phyloP scores from a whole-genome alignment of 2,113 vertebrate species.

The Ahaetulla prasina region DNA sequence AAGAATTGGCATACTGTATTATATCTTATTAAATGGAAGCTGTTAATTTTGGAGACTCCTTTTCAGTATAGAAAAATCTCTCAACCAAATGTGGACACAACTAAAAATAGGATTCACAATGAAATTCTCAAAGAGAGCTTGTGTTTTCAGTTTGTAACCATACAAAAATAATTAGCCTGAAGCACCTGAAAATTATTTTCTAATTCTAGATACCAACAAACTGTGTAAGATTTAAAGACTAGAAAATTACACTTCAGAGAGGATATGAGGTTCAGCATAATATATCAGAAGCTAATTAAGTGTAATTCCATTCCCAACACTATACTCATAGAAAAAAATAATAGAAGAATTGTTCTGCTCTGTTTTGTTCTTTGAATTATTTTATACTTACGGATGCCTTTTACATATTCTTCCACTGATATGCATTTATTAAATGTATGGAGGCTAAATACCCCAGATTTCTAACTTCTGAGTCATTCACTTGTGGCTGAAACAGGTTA shows the following conservation, averaged over 20 bases:
- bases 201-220: neutral
- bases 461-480: conserved; percentile 70
- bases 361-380: conserved; percentile 59
- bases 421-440: conserved; percentile 58
- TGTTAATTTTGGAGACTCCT: neutral
- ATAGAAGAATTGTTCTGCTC: conserved; percentile 28
- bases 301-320: conserved; percentile 50
- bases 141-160: neutral
- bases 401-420: conserved; percentile 38
- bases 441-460: conserved; percentile 62
- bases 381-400: conserved; percentile 51
- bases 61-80: neutral
- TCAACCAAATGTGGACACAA: no score
- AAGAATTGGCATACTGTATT: neutral
- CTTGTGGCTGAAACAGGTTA: conserved; percentile 58
- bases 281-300: conserved; percentile 20
- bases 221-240: neutral
- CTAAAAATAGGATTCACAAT: neutral
- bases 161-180: neutral
- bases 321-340: conserved; percentile 43
- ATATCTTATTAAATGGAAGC: neutral
- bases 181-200: neutral
- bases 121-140: neutral
- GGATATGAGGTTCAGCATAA: neutral
- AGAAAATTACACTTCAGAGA: neutral